phyloP scores from a whole-genome alignment of 2,113 vertebrate species.

The Xiphophorus maculatus region DNA sequence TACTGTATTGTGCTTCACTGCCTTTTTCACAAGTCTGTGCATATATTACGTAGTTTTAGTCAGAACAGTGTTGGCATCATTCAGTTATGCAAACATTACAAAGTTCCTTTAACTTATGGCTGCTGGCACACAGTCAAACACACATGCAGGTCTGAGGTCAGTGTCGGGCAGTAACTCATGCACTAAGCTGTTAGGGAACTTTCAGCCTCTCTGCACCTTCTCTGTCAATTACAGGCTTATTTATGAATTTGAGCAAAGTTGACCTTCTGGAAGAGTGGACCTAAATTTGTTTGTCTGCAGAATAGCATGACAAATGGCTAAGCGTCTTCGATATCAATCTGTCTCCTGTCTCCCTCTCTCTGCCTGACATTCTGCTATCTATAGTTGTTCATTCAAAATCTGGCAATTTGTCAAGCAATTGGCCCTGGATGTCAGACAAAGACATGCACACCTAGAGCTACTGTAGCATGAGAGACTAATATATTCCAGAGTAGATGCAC shows the following conservation, averaged over 20 bases:
- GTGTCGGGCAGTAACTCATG: slow-evolving; percentile 62
- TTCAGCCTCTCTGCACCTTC: slow-evolving; percentile 43
- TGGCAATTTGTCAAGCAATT: slow-evolving; percentile 23
- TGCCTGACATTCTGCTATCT: slow-evolving; percentile 36
- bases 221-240: slow-evolving; percentile 74
- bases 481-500: neutral
- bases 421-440: neutral
- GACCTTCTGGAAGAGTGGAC: slow-evolving; percentile 74
- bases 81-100: slow-evolving; percentile 49
- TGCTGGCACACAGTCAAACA: slow-evolving; percentile 31
- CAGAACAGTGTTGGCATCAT: slow-evolving; percentile 8
- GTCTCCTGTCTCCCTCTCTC: slow-evolving; percentile 27
- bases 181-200: slow-evolving; percentile 39
- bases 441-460: neutral
- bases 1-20: neutral
- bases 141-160: slow-evolving; percentile 24
- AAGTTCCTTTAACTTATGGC: slow-evolving; percentile 38
- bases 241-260: slow-evolving; percentile 75
- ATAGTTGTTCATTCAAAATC: slow-evolving; percentile 37
- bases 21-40: neutral
- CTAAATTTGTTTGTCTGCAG: slow-evolving; percentile 74
- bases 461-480: neutral
- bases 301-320: slow-evolving; percentile 64
- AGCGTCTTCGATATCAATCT: slow-evolving; percentile 59
- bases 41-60: slow-evolving; percentile 14